Base-by-base conservation (phyloP, 2,797 vertebrate genomes). In the Pangasius krempfi region DNA sequence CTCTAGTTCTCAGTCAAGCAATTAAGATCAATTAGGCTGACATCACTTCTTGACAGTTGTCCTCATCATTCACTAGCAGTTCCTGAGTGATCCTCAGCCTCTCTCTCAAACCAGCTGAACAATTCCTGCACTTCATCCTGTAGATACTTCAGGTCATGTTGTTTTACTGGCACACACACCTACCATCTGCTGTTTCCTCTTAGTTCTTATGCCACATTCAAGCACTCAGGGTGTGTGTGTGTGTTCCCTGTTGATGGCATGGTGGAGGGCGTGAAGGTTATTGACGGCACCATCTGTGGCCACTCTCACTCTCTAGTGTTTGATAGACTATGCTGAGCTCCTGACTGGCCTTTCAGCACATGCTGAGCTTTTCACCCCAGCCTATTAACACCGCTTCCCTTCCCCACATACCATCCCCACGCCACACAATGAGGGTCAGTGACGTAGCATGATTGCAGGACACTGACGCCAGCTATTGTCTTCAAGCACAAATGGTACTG, bases 271-370 rank as follows among this genome's bases (percentile, higher is more conserved):
- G 93, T 93, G 94, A 91, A 92, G 89, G 90, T 95, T 95, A 95
- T 95, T 95, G 95, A 95, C 92, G 40, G 88, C 88, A 92, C 94
- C 95, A 96, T 95, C 95, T 96, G 95, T 93, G 94, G 91, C 91
- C 88, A 89, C 91, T 94, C 93, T 86, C 88, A 85, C 90, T 94
- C 94, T 94, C 90, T 92, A 88, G 91, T 91, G 91, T 95, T 95
- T 95, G 93, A 95, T 96, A 94, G 94, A 96, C 94, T 95, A 90
- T 87, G 90, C 92, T 86, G 90, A 86, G 86, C 88, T 90, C 78
- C 86, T 87, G 87, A 89, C 88, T 87, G 60, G 90, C 89, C 89
- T 92, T 89, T 91, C 88, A 76, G 89, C 91, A 84, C 95, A 94
- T 84, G 92, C 93, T 92, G 94, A 89, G 93, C 92, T 94, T 96